Conservation (phyloP, 2,888 invertebrate genomes). For the Bhutanitis thaidina region DNA sequence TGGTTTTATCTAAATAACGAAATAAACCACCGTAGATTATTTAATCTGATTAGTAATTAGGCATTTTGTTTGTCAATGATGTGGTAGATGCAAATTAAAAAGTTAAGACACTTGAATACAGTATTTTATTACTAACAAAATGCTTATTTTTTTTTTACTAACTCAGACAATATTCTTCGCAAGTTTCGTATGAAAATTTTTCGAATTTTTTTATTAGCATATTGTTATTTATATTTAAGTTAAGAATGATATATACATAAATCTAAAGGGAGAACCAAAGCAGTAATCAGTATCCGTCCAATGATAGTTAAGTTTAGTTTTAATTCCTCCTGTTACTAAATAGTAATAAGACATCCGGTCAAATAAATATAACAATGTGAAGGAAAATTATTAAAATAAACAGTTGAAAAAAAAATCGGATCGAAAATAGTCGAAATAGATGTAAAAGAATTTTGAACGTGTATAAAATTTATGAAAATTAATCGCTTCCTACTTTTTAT, state of each 20-base stretch:
- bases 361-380: neutral
- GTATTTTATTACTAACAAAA: no score
- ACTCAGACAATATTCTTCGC: no score
- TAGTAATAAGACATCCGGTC: neutral
- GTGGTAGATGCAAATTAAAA: no score
- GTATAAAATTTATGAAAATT: no score
- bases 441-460: no score
- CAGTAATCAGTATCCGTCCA: constrained; percentile 80
- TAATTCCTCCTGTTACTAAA: neutral
- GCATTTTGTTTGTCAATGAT: neutral
- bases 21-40: constrained; percentile 44
- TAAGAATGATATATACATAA: constrained; percentile 22
- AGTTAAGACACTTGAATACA: no score
- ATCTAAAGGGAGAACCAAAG: constrained; percentile 68
- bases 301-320: constrained; percentile 63
- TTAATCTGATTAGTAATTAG: constrained; percentile 1
- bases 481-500: no score
- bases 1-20: constrained; percentile 30
- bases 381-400: neutral
- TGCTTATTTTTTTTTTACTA: no score
- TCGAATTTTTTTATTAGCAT: neutral
- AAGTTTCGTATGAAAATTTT: no score
- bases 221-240: constrained; percentile 11
- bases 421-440: no score
- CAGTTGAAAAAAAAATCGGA: neutral